phyloP scores from a whole-genome alignment of 2,113 vertebrate genomes.

The Tapirus terrestris region DNA sequence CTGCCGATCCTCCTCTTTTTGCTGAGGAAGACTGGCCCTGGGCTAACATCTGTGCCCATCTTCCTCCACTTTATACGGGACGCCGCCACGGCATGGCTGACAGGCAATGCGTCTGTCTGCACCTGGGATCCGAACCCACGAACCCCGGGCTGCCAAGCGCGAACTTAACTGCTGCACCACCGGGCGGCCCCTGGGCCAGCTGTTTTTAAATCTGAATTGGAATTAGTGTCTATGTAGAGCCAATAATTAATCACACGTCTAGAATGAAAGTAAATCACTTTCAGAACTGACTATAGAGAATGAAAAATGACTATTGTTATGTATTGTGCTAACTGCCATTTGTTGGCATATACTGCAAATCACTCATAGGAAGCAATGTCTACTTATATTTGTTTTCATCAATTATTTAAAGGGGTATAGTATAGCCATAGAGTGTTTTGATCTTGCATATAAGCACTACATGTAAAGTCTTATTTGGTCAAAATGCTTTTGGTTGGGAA shows the following conservation, averaged over 20 bases:
- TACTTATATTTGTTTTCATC: conserved; percentile 27
- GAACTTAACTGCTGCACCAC: too few species aligned
- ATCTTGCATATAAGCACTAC: neutral
- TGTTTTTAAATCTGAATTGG: conserved; percentile 32
- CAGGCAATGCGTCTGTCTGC: too few species aligned
- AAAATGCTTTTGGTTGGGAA: conserved; percentile 20
- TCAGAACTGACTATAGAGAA: conserved; percentile 21
- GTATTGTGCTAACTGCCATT: neutral
- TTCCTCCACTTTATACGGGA: too few species aligned
- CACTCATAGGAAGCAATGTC: neutral
- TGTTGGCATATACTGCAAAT: neutral
- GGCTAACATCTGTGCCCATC: too few species aligned
- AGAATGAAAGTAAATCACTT: conserved; percentile 56
- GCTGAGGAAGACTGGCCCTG: too few species aligned
- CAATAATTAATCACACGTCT: conserved; percentile 43
- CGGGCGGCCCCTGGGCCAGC: too few species aligned
- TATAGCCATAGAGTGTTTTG: neutral
- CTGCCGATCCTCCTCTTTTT: too few species aligned
- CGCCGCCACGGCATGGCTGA: too few species aligned
- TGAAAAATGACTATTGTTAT: conserved; percentile 35
- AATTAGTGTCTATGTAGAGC: neutral
- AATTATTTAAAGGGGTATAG: neutral
- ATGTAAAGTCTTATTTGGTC: conserved; percentile 6
- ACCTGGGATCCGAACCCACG: too few species aligned
- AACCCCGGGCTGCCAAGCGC: too few species aligned